phyloP scores from a whole-genome alignment of 2,797 vertebrate genomes.

The Cossypha caffra region DNA sequence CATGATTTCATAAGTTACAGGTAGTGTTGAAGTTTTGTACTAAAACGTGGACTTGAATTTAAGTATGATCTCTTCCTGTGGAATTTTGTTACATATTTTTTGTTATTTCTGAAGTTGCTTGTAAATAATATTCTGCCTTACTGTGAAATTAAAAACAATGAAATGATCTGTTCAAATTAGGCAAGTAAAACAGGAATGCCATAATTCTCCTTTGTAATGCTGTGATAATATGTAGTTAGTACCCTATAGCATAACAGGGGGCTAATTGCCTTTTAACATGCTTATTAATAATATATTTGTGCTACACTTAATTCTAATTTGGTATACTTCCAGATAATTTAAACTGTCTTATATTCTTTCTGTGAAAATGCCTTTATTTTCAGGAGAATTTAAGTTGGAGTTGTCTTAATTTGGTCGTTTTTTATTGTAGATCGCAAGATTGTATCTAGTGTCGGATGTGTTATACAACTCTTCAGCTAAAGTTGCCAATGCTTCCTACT shows the following conservation, averaged over 20 bases:
- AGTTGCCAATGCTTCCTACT: slow-evolving; percentile 98
- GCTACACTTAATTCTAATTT: not conserved
- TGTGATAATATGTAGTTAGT: not conserved
- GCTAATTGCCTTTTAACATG: not conserved
- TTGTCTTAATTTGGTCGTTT: not conserved
- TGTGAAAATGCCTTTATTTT: not conserved
- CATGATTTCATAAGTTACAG: not conserved
- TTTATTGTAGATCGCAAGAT: slow-evolving; percentile 90
- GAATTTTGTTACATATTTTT: not conserved
- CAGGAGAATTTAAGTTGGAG: not conserved
- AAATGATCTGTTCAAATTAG: not conserved
- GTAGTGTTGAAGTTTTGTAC: not conserved
- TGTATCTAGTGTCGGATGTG: slow-evolving; percentile 98
- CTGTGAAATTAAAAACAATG: not conserved
- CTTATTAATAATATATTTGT: not conserved
- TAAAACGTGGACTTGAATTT: not conserved
- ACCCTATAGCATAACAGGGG: not conserved
- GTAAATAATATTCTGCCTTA: not conserved
- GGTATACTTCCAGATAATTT: not conserved
- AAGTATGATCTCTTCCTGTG: not conserved
- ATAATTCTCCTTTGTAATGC: not conserved
- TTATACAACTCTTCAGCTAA: slow-evolving; percentile 99
- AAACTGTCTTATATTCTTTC: not conserved
- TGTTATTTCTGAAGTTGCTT: not conserved
- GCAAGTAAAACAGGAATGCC: not conserved